Evolutionary conservation across 2,113 vertebrate species (phyloP).

Genomic region (Psephotus haematonotus): DNA sequence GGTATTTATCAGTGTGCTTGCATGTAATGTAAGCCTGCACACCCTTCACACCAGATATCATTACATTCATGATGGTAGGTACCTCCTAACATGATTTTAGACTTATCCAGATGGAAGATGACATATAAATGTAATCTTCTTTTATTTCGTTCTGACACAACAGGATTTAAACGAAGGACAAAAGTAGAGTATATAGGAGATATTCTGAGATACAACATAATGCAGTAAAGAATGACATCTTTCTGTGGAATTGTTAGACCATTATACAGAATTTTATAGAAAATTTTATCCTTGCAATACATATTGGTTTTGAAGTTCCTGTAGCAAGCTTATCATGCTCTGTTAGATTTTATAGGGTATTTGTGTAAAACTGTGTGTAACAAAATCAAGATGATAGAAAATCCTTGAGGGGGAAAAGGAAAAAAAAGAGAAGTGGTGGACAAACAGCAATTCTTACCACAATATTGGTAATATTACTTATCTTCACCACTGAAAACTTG

Average conservation of each 20-base stretch:
- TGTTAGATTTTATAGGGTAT: background rate
- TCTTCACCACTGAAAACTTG: background rate
- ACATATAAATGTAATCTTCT: constrained; percentile 31
- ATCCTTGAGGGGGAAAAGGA: background rate
- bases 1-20: background rate
- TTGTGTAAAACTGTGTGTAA: background rate
- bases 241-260: background rate
- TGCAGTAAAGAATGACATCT: background rate
- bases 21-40: background rate
- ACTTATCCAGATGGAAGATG: background rate
- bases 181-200: background rate
- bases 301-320: constrained; percentile 10
- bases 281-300: background rate
- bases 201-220: background rate
- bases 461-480: background rate
- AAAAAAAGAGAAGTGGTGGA: too few relatives aligned
- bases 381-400: background rate
- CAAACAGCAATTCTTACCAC: background rate
- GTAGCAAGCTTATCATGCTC: background rate
- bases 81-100: constrained; percentile 7
- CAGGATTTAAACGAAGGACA: constrained; percentile 6
- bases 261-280: constrained; percentile 2
- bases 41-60: background rate
- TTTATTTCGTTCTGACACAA: constrained; percentile 17
- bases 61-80: background rate